These are phyloP conservation scores for Catamblyrhynchus diadema DNA, from an alignment of 2,797 vertebrate species.

Conservation along the genomic window DNA sequence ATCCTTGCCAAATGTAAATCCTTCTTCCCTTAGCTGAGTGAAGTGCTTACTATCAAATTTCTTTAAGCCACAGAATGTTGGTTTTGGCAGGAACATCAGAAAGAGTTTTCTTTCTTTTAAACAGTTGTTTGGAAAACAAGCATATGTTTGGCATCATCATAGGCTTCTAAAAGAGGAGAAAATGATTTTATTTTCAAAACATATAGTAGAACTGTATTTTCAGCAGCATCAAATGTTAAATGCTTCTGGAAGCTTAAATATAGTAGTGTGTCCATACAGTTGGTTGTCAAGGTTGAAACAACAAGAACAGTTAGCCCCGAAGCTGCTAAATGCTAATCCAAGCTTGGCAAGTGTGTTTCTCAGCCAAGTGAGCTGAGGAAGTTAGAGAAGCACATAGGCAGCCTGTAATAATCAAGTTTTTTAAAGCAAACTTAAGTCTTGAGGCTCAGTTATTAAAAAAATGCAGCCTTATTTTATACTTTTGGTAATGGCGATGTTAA, in stretches of 20 bases:
- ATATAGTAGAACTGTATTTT: slow-evolving; percentile 24
- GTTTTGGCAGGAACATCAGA: slow-evolving; percentile 71
- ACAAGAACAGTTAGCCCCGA: background rate
- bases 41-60: slow-evolving; percentile 46
- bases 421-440: background rate
- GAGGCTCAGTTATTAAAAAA: background rate
- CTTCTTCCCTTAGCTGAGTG: background rate
- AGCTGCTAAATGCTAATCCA: background rate
- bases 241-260: slow-evolving; percentile 28
- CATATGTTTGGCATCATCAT: slow-evolving; percentile 71
- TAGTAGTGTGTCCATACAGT: background rate
- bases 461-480: background rate
- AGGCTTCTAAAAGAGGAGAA: slow-evolving; percentile 40
- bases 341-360: background rate
- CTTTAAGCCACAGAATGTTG: slow-evolving; percentile 57
- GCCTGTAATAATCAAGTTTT: background rate
- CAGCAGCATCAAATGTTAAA: slow-evolving; percentile 49
- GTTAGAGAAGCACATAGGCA: background rate
- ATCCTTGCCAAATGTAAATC: background rate
- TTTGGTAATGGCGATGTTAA: background rate
- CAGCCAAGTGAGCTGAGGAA: background rate
- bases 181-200: slow-evolving; percentile 62
- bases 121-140: slow-evolving; percentile 76
- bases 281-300: slow-evolving; percentile 2
- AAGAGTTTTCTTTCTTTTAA: slow-evolving; percentile 60